Evolutionary conservation across 2,797 vertebrate genomes (phyloP), one percentile per base, ranked within the genome.

Genomic region (Diglossa cyanea): DNA sequence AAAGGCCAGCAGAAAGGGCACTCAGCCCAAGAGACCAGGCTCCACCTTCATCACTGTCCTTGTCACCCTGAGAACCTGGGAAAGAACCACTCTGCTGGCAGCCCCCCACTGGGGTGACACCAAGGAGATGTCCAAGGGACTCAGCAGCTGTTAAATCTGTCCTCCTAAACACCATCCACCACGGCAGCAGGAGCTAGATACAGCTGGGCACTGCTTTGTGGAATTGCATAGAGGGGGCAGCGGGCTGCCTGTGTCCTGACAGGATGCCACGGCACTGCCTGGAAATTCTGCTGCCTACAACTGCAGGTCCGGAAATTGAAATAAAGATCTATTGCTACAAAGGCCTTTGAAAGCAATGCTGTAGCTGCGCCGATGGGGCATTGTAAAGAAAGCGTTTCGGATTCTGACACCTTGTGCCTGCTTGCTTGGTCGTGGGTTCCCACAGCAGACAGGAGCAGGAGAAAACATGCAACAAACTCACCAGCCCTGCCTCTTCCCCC

Each of bases 211-310:
- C 55, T 3, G 26, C 47, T 31, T 44, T 51, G 30, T 26, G 40
- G 57, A 55, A 90, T 91, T 94, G 96, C 96, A 96, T 62, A 95
- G 96, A 95, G 76, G 11, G 35, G 39, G 57, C 70, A 57, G 78
- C 3, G 2, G 55, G 68, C 54, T 63, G 74, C 73, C 44, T 6
- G 53, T 11, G 14, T 82, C 51, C 67, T 73, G 55, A 55, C 9
- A 11, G 72, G 15, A 61, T 4, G 10, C 90, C 68, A 37, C 1
- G 15, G 76, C 33, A 47, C 65, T 55, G 37, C 55, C 86, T 37
- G 26, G 18, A 86, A 61, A 70, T 15, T 62, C 79, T 90, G 78
- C 73, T 88, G 81, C 77, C 77, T 81, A 17, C 33, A 61, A 5
- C 70, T 3, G 3, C 2, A 4, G 60, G 40, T 13, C 39, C 68